Evolutionary conservation across 2,113 vertebrate genomes (phyloP).

Genomic region (Heptranchias perlo): DNA sequence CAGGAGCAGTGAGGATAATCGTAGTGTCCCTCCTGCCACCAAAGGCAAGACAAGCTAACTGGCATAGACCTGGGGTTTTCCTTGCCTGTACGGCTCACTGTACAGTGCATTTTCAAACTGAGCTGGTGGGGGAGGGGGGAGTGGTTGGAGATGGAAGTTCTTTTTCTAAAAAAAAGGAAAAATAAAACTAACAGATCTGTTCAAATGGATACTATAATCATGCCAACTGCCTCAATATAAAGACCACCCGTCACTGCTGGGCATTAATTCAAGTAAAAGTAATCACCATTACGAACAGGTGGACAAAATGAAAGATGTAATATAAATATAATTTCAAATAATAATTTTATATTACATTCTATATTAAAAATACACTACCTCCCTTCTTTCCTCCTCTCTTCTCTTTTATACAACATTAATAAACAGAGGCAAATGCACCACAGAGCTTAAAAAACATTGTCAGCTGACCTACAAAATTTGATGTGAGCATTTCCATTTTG

Average conservation of each 20-base stretch:
- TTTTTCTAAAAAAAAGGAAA: neutral
- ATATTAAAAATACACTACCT: neutral
- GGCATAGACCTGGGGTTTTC: neutral
- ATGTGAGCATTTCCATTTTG: neutral
- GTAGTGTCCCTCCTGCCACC: neutral
- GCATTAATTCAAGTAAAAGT: constrained; percentile 7
- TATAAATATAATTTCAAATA: neutral
- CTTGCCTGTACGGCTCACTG: neutral
- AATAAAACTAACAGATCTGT: constrained; percentile 8
- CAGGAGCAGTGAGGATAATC: too few species aligned
- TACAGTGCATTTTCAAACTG: neutral
- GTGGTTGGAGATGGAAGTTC: neutral
- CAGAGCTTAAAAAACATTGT: neutral
- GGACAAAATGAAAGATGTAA: neutral
- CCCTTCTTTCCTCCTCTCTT: neutral
- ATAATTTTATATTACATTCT: neutral
- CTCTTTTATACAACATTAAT: neutral
- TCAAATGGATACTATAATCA: neutral
- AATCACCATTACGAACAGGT: neutral
- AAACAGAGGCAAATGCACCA: neutral
- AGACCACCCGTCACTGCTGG: neutral
- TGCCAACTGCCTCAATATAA: neutral
- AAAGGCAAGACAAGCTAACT: neutral
- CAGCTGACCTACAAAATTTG: neutral
- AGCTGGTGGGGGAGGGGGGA: neutral